A percentile compares a stretch with the other conserved stretches of the same genome.
Evolutionary conservation across 2,888 invertebrate species (phyloP).

Genomic region (Bimastos eiseni): DNA sequence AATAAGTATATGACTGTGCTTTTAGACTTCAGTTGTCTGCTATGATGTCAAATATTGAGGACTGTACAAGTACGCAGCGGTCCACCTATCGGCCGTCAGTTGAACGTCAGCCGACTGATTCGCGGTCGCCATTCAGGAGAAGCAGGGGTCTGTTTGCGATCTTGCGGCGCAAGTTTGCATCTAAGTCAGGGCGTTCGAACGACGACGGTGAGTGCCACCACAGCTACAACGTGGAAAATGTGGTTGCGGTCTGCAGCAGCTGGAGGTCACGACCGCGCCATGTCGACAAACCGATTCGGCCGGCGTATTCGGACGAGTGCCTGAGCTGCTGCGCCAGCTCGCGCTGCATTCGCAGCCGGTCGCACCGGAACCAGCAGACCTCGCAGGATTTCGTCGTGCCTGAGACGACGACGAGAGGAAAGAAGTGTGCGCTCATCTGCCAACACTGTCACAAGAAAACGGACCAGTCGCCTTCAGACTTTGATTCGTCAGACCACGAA

Average conservation of each 20-base stretch:
- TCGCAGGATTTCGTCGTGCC: slow-evolving; percentile 4
- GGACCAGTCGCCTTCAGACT: slow-evolving; percentile 23
- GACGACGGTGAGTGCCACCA: slow-evolving; percentile 7
- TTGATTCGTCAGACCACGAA: background rate
- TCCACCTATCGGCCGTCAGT: background rate
- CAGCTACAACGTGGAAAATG: background rate
- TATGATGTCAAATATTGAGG: background rate
- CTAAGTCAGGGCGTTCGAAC: background rate
- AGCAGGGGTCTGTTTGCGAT: slow-evolving; percentile 14
- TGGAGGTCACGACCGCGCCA: slow-evolving; percentile 24
- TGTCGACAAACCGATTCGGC: slow-evolving; percentile 28
- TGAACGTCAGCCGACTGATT: background rate
- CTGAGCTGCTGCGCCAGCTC: slow-evolving; percentile 26
- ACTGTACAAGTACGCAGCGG: background rate
- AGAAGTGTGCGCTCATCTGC: slow-evolving; percentile 7
- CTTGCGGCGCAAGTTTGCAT: slow-evolving; percentile 19
- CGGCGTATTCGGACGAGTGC: slow-evolving; percentile 28
- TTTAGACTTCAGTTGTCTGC: background rate
- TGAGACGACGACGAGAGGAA: background rate
- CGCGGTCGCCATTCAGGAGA: slow-evolving; percentile 16
- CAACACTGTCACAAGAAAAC: slow-evolving; percentile 23
- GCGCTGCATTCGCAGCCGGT: slow-evolving; percentile 16
- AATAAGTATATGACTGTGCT: background rate
- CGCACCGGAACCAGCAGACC: background rate
- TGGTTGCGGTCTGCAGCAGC: slow-evolving; percentile 22